phyloP scores from a whole-genome alignment of 2,113 vertebrate species.

The Sprattus sprattus region DNA sequence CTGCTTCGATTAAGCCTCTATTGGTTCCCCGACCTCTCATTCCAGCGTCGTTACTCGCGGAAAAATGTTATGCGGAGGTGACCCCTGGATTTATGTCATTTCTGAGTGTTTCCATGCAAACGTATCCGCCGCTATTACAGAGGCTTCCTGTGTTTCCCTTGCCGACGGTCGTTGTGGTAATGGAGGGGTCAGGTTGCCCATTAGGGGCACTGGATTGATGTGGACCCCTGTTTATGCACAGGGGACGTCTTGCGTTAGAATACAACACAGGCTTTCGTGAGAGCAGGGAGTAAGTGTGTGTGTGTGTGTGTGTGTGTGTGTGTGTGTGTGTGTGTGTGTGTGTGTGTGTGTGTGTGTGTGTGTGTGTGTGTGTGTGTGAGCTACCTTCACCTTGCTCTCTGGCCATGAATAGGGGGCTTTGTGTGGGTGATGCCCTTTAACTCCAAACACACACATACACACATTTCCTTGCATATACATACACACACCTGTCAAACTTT shows the following conservation, averaged over 20 bases:
- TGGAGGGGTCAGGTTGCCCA: slow-evolving; percentile 5
- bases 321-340: too few species aligned
- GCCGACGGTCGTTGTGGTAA: slow-evolving; percentile 1
- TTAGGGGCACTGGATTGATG: background rate
- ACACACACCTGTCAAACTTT: slow-evolving; percentile 42
- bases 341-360: slow-evolving; percentile 11
- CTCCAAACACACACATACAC: background rate
- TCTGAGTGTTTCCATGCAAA: slow-evolving; percentile 7
- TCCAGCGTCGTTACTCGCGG: background rate
- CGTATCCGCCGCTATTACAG: background rate
- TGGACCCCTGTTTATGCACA: background rate
- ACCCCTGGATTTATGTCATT: background rate
- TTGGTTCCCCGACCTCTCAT: background rate
- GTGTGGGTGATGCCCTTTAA: background rate
- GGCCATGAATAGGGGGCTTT: slow-evolving; percentile 11
- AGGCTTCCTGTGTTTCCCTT: background rate
- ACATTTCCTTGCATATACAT: slow-evolving; percentile 24
- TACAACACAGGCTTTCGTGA: background rate
- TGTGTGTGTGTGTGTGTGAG: background rate
- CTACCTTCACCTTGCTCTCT: background rate
- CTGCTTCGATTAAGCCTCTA: background rate
- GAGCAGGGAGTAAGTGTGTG: background rate
- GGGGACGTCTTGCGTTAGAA: background rate
- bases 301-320: background rate
- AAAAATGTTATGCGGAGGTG: background rate